Evolutionary conservation across 2,113 vertebrate genomes (phyloP).

Genomic region (Amblyornis subalaris): DNA sequence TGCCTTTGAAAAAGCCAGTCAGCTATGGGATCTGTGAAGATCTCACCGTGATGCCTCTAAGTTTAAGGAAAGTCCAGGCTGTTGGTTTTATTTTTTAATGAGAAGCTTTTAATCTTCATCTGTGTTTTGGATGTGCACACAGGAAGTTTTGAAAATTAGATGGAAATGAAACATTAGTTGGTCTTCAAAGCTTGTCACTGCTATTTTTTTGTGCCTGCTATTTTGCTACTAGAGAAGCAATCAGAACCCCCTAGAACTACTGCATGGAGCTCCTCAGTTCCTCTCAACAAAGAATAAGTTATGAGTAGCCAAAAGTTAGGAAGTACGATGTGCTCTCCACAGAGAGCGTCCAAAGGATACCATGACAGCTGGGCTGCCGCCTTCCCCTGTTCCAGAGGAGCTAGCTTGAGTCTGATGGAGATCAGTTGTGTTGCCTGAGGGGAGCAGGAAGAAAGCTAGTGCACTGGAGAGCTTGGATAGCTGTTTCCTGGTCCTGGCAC

Average conservation of each 20-base stretch:
- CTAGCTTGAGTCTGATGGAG: neutral
- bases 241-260: neutral
- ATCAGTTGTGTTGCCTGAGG: neutral
- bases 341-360: neutral
- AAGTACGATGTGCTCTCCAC: neutral
- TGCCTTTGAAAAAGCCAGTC: neutral
- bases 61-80: neutral
- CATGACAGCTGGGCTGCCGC: neutral
- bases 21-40: neutral
- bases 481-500: neutral
- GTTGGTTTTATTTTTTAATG: neutral
- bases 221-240: neutral
- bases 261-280: neutral
- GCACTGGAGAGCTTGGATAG: neutral
- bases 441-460: neutral
- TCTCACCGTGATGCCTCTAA: rapidly evolving
- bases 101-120: neutral
- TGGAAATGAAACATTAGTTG: neutral
- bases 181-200: neutral
- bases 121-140: neutral
- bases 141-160: neutral
- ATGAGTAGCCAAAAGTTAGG: neutral
- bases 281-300: neutral
- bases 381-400: neutral
- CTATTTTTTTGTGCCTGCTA: neutral